A percentile compares a stretch with the other conserved stretches of the same genome.
These are phyloP conservation scores for Natator depressus DNA, from an alignment of 2,113 vertebrate genomes.

Conservation along the genomic window DNA sequence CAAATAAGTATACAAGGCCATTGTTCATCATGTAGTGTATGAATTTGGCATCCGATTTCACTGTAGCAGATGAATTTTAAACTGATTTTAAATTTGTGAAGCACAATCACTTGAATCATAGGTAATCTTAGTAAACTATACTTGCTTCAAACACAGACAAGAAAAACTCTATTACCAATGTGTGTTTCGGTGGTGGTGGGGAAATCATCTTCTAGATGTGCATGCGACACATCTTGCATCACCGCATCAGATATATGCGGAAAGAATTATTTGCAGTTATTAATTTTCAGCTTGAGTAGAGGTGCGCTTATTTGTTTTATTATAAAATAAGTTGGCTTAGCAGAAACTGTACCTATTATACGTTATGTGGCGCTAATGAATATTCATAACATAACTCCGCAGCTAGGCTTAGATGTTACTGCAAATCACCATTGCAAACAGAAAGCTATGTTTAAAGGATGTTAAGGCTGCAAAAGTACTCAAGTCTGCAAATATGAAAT, in stretches of 20 bases:
- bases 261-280: constrained; percentile 4
- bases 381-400: background rate
- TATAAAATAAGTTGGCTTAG: constrained; percentile 13
- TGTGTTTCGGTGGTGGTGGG: background rate
- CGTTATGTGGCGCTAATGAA: background rate
- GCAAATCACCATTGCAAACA: background rate
- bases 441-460: background rate
- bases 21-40: constrained; percentile 16
- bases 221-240: background rate
- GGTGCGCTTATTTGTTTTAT: background rate
- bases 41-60: background rate
- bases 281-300: constrained; percentile 38
- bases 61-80: background rate
- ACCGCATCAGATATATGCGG: background rate
- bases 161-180: background rate
- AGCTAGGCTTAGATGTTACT: background rate
- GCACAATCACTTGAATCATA: constrained; percentile 46
- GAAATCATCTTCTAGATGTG: background rate
- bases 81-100: constrained; percentile 25
- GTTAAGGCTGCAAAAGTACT: background rate
- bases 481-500: background rate
- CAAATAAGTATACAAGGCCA: constrained; percentile 24
- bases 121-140: constrained; percentile 36
- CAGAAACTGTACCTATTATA: background rate
- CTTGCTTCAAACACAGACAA: constrained; percentile 29